A percentile compares a stretch with the other conserved stretches of the same genome.
Conservation (phyloP, 2,797 vertebrate genomes). For the Lagothrix lagotricha region DNA sequence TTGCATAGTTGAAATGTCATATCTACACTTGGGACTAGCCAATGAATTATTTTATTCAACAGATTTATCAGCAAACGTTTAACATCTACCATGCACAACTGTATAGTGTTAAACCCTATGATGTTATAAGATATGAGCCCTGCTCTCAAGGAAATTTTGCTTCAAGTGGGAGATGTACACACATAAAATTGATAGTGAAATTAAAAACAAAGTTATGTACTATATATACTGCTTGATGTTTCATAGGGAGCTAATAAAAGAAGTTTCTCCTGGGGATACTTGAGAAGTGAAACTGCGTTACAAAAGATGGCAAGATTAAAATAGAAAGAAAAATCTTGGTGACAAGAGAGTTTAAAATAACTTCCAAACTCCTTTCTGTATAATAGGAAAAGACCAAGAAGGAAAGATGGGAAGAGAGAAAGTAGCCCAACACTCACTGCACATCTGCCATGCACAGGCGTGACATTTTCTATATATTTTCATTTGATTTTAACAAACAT, state of each 20-base stretch:
- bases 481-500: not conserved
- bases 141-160: not conserved
- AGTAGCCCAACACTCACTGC: too few relatives aligned
- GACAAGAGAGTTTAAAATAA: not conserved
- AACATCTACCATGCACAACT: not conserved
- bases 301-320: not conserved
- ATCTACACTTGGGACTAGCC: not conserved
- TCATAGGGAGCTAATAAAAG: not conserved
- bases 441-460: not conserved
- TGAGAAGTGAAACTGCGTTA: not conserved
- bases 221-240: not conserved
- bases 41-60: not conserved
- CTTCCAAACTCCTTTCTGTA: not conserved
- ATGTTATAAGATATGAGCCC: not conserved
- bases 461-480: not conserved
- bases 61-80: not conserved
- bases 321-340: not conserved
- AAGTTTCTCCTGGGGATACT: not conserved
- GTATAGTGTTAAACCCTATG: not conserved
- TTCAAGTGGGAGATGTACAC: not conserved
- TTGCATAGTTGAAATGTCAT: not conserved
- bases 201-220: not conserved
- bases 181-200: not conserved
- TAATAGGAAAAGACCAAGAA: not conserved
- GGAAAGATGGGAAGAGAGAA: not conserved